Evolutionary conservation across 2,113 vertebrate species (phyloP), one percentile per base, ranked within the genome.

Genomic region (Stomatorhinus ivindoensis): DNA sequence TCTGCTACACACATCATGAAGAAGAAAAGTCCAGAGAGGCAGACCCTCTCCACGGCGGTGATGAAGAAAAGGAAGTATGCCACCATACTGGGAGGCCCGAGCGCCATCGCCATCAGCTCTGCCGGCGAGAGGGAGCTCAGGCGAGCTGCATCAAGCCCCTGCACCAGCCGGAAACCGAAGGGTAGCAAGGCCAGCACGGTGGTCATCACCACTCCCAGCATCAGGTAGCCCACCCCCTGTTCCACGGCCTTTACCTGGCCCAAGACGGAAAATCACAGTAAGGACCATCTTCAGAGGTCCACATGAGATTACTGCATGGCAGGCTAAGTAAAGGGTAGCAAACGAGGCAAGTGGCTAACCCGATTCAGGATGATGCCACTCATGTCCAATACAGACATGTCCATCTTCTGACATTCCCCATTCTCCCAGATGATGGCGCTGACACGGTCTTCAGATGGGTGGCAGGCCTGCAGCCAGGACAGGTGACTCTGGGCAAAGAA

Each of bases 1-100:
- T 99, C 98, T 3, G 98, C 98, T 90, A 99, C 98, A 91, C 98
- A 99, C 97, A 99, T 98, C 97, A 99, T 98, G 94, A 99, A 99
- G 95, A 99, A 99, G 91, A 99, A 98, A 92, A 99, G 97, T 92
- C 97, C 98, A 0, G 96, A 97, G 88, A 99, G 96, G 94, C 97
- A 98, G 42, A 97, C 92, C 84, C 98, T 96, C 76, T 98, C 97
- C 88, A 99, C 92, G 4, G 96, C 96, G 51, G 96, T 98, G 95
- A 99, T 97, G 3, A 95, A 61, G 92, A 96, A 95, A 91, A 99
- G 94, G 17, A 94, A 27, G 4, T 96, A 47, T 24, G 96, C 90
- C 0, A 91, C 91, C 10, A 76, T 31, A 8, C 96, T 95, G 0
- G 91, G 92, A 0, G 95, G 95, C 1, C 97, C 97, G 88, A 96